A percentile compares a stretch with the other conserved stretches of the same genome.
phyloP scores from a whole-genome alignment of 2,888 invertebrate genomes.

The Chloromyia formosa region DNA sequence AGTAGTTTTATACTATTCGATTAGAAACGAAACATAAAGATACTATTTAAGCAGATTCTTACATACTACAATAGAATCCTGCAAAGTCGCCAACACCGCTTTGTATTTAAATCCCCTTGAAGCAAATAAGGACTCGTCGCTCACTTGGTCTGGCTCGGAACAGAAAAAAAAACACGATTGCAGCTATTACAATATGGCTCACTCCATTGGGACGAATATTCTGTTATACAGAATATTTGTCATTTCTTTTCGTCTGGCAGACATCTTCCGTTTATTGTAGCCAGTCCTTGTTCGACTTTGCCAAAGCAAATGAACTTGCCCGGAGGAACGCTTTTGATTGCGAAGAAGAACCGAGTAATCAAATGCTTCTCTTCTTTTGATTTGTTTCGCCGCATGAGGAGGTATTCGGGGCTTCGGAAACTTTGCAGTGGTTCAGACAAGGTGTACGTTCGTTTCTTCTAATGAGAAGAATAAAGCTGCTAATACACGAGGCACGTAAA shows the following conservation, averaged over 20 bases:
- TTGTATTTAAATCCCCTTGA: neutral
- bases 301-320: slow-evolving; percentile 33
- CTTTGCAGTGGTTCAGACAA: neutral
- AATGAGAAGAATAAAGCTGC: too few species aligned
- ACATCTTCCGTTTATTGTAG: neutral
- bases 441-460: neutral
- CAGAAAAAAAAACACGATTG: neutral
- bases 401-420: too few species aligned
- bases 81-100: too few species aligned
- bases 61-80: too few species aligned
- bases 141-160: neutral
- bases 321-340: slow-evolving; percentile 22
- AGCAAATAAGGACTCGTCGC: neutral
- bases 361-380: slow-evolving; percentile 18
- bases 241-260: neutral
- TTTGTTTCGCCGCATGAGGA: neutral
- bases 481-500: too few species aligned
- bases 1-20: too few species aligned
- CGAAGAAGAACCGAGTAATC: slow-evolving; percentile 10
- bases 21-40: too few species aligned
- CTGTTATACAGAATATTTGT: slow-evolving; percentile 7
- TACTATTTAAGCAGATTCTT: too few species aligned
- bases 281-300: neutral
- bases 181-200: slow-evolving; percentile 2
- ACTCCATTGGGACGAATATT: slow-evolving; percentile 6